Percentiles rank a stretch among this genome's conserved stretches.
These are phyloP conservation scores for Myotis planiceps DNA, from an alignment of 2,797 vertebrate species.

Conservation along the genomic window DNA sequence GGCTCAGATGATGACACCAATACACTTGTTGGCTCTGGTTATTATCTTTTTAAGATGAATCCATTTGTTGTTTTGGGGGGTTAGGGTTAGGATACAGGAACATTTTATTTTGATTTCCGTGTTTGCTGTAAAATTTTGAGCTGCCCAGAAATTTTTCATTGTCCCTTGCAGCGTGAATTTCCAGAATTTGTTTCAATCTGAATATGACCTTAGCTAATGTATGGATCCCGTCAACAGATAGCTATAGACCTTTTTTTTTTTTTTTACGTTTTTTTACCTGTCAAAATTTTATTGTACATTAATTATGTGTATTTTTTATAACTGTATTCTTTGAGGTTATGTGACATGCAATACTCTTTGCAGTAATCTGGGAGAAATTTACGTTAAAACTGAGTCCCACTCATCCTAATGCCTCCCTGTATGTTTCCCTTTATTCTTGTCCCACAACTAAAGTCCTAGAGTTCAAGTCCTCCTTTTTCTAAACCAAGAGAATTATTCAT, in stretches of 20 bases:
- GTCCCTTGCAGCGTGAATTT: constrained; percentile 10
- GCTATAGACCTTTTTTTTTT: not conserved
- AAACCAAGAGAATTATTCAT: constrained; percentile 16
- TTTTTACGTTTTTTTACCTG: not conserved
- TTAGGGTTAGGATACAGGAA: not conserved
- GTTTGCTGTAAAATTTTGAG: not conserved
- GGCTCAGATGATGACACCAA: too few species aligned
- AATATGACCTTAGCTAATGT: not conserved
- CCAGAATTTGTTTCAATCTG: not conserved
- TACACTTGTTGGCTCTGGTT: not conserved
- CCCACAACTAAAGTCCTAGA: not conserved
- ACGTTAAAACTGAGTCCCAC: not conserved
- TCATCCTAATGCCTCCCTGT: not conserved
- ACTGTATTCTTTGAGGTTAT: not conserved
- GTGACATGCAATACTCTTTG: not conserved
- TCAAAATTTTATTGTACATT: not conserved
- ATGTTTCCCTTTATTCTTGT: not conserved
- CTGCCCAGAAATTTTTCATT: not conserved
- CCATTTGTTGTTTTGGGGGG: not conserved
- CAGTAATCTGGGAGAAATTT: not conserved
- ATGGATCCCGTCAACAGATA: not conserved
- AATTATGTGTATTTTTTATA: not conserved
- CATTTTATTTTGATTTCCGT: not conserved
- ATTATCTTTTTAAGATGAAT: not conserved
- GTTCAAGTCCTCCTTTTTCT: not conserved